Evolutionary conservation across 2,888 invertebrate species (phyloP).

Genomic region (Diaperis boleti): DNA sequence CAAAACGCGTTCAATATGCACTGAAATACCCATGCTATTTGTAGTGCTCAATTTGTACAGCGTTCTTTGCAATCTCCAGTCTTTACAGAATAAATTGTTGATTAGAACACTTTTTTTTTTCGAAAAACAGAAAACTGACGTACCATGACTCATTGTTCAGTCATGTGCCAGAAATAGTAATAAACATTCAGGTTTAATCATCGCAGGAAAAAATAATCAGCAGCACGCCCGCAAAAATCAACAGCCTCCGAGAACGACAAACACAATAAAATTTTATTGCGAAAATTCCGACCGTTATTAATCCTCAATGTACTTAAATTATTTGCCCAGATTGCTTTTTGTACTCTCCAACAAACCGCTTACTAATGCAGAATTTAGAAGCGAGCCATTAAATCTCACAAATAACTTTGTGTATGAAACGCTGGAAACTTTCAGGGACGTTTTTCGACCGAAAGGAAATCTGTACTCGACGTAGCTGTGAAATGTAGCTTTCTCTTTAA

Average conservation of each 20-base stretch:
- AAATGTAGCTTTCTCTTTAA: conserved; percentile 43
- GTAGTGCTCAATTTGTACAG: too few relatives aligned
- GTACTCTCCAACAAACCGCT: conserved; percentile 10
- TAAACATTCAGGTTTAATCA: conserved; percentile 3
- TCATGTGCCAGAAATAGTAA: conserved; percentile 3
- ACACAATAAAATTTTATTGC: background rate
- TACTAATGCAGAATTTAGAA: conserved; percentile 11
- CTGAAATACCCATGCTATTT: too few relatives aligned
- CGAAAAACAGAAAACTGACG: too few relatives aligned
- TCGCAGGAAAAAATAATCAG: conserved; percentile 4
- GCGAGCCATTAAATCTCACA: conserved; percentile 8
- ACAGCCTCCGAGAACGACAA: conserved; percentile 5
- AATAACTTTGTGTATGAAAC: conserved; percentile 18
- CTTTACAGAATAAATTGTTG: too few relatives aligned
- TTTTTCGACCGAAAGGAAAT: conserved; percentile 21
- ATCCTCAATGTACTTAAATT: conserved; percentile 8
- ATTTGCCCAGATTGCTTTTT: conserved; percentile 9
- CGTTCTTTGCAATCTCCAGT: too few relatives aligned
- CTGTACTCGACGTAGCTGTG: conserved; percentile 10
- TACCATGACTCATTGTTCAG: background rate
- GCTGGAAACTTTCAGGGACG: conserved; percentile 19
- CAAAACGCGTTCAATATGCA: too few relatives aligned
- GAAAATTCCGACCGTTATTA: conserved; percentile 5
- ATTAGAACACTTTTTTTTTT: too few relatives aligned
- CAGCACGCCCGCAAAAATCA: too few relatives aligned